phyloP scores from a whole-genome alignment of 2,888 invertebrate genomes.

The Epinotia demarniana region DNA sequence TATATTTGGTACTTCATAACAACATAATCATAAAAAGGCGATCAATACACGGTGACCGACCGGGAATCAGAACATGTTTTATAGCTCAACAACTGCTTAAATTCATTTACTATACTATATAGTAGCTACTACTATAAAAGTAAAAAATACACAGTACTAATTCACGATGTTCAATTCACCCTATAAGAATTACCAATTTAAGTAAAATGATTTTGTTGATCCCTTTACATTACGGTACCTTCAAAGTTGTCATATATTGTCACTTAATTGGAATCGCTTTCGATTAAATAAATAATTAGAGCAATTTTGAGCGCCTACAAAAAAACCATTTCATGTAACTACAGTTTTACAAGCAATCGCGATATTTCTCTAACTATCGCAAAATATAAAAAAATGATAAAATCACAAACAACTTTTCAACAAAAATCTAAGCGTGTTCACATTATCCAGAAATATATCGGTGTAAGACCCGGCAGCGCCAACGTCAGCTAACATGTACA shows the following conservation, averaged over 20 bases:
- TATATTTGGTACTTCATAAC: not conserved
- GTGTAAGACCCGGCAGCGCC: no score
- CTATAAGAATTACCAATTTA: not conserved
- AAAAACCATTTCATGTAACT: not conserved
- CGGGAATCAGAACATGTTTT: not conserved
- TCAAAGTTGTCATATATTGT: no score
- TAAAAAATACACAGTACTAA: not conserved
- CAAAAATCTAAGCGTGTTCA: no score
- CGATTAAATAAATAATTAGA: not conserved
- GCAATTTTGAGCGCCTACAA: not conserved
- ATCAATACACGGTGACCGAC: not conserved
- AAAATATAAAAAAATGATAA: no score
- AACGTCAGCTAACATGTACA: no score
- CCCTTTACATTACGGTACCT: no score
- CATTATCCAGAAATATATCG: no score
- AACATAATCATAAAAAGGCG: not conserved
- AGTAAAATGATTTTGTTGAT: no score
- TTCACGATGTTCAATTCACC: not conserved
- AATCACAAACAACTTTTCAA: no score
- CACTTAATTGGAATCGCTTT: not conserved
- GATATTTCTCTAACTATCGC: not conserved
- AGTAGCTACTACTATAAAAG: not conserved
- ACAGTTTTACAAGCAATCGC: no score
- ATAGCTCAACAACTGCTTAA: not conserved
- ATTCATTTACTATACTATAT: not conserved